These are phyloP conservation scores for Chironomus striatipennis DNA, from an alignment of 1,140 invertebrate species.

Conservation along the genomic window DNA sequence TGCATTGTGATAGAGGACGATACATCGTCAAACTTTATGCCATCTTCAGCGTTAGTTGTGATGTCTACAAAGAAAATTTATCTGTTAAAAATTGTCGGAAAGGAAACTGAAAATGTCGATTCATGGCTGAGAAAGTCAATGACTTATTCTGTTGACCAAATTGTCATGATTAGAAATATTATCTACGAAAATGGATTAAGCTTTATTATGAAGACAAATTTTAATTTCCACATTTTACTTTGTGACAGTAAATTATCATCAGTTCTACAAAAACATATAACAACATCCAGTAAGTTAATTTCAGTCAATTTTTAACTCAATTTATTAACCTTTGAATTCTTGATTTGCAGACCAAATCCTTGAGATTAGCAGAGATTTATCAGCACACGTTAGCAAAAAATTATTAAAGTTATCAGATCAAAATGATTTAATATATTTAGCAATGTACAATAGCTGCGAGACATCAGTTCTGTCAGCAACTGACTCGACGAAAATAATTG, in stretches of 20 bases:
- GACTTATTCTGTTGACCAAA: slow-evolving; percentile 31
- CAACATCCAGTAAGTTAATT: slow-evolving; percentile 29
- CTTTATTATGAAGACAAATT: slow-evolving; percentile 31
- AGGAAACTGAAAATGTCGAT: slow-evolving; percentile 40
- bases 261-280: slow-evolving; percentile 33
- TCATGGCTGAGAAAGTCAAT: slow-evolving; percentile 35
- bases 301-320: too few species aligned
- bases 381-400: slow-evolving; percentile 32
- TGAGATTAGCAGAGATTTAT: slow-evolving; percentile 24
- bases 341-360: slow-evolving; percentile 11
- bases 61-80: slow-evolving; percentile 47
- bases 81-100: slow-evolving; percentile 43
- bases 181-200: slow-evolving; percentile 37
- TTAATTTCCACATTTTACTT: slow-evolving; percentile 32
- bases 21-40: slow-evolving; percentile 27
- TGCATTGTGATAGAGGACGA: slow-evolving; percentile 42
- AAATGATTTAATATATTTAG: slow-evolving; percentile 39
- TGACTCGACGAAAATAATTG: slow-evolving; percentile 31
- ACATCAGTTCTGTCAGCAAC: slow-evolving; percentile 29
- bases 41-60: slow-evolving; percentile 44
- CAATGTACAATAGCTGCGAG: slow-evolving; percentile 41
- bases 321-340: too few species aligned
- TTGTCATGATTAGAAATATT: slow-evolving; percentile 31
- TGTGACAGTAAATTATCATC: slow-evolving; percentile 35
- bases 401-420: slow-evolving; percentile 31